Evolutionary conservation across 2,113 vertebrate genomes (phyloP), one percentile per base, ranked within the genome.

Genomic region (Porphyrio hochstetteri): DNA sequence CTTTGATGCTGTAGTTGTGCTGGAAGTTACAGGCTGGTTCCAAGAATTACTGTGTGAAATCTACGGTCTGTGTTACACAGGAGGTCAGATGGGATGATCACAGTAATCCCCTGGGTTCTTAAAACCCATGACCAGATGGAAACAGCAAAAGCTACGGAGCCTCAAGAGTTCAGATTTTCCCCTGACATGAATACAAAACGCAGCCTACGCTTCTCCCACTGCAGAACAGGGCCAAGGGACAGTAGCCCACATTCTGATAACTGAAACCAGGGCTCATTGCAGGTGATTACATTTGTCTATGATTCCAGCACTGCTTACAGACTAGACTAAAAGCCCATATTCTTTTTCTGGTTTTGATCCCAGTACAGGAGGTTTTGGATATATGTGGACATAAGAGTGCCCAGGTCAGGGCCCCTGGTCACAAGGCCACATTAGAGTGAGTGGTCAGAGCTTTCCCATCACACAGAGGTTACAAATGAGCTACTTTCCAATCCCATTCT

Each of bases 381-480:
- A 15, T 6, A 11, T 0, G 4, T 2, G 13, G 21, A 35, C 16
- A 11, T 4, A 16, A 21, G 13, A 40, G 23, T 44, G 11, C 16
- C 13, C 36, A 24, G 55, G 7, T 29, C 68, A 50, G n/a, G 17
- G 4, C 17, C 16, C 16, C 18, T 52, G 35, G 42, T 25, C 56
- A 21, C 1, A 1, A 72, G n/a, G 69, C 29, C 11, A 2, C 0
- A 4, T 24, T 71, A 60, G 46, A 38, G 25, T 4, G 27, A 52
- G 33, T 16, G 35, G 19, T 10, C 46, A 56, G 50, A 78, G 29
- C 24, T 61, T 61, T 46, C 50, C 28, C 64, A 36, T 24, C 42
- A 38, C 44, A 57, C 7, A n/a, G 55, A 67, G 36, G 11, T 50
- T 25, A 63, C 55, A 74, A 53, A 53, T 1, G 14, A 88, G 29